phyloP scores from a whole-genome alignment of 2,113 vertebrate genomes.

The Oncorhynchus keta region DNA sequence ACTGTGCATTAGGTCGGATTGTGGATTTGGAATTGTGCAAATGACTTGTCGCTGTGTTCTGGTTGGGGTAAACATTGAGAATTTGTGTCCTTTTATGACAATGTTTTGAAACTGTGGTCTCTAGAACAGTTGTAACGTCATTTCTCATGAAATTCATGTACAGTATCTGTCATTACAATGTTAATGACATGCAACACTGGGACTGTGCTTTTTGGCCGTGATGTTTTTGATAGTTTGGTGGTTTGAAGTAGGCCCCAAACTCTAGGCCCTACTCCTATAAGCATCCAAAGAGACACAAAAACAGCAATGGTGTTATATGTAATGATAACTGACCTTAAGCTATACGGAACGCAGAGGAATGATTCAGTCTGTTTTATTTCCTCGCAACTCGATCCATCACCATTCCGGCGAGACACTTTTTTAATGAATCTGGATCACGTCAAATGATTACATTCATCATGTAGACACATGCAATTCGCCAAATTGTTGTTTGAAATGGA shows the following conservation, averaged over 20 bases:
- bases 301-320: not conserved
- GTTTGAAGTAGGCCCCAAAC: no score
- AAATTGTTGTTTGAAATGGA: slow-evolving; percentile 30
- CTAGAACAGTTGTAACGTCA: no score
- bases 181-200: no score
- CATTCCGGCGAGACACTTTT: slow-evolving; percentile 56
- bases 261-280: no score
- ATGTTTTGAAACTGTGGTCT: no score
- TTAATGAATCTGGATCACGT: slow-evolving; percentile 72
- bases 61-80: no score
- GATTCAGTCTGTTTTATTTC: slow-evolving; percentile 46
- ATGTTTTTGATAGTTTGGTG: no score
- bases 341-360: slow-evolving; percentile 17
- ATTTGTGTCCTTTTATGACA: no score
- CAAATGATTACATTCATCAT: slow-evolving; percentile 68
- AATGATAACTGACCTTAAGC: not conserved
- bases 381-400: slow-evolving; percentile 59
- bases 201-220: no score
- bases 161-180: no score
- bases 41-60: not conserved
- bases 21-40: not conserved
- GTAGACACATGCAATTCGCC: slow-evolving; percentile 27
- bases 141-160: no score
- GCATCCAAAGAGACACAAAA: no score
- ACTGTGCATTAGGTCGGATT: slow-evolving; percentile 13